Base-by-base conservation (phyloP, 2,113 vertebrate genomes). In the Lontra canadensis region DNA sequence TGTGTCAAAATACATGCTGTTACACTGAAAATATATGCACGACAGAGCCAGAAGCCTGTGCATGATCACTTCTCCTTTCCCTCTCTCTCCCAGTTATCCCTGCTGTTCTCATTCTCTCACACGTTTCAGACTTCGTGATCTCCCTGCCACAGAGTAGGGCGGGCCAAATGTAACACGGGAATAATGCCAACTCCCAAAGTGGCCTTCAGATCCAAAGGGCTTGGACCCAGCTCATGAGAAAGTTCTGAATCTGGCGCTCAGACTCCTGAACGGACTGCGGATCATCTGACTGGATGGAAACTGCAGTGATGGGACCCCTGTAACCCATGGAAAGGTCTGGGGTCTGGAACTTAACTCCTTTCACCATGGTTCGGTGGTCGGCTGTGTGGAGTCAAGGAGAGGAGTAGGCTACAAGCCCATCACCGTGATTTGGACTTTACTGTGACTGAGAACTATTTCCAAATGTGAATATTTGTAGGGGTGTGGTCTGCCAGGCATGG, bases 41-140 rank as follows among this genome's bases (percentile, higher is more conserved):
- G 91, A 92, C 78, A 29, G 92, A 97, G 91, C 91, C 87, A 94
- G 95, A 93, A 96, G 79, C 94, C 81, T 97, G 96, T 95, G 97
- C 95, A 92, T 59, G 96, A 36, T 42, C 89, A 81, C 84, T 17
- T 49, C 42, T 65, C 39, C 8, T 9, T 59, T 47, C 80, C 23
- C 82, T 34, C n/a, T 10, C 57, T 57, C 26, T 31, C 85, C 81
- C 76, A 36, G 47, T 9, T 26, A 39, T 44, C 79, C 36, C 82
- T 59, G 69, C 79, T 92, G 79, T 82, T 23, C 69, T 18, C 79
- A 8, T 20, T 18, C 42, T 59, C 82, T 49, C 90, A 17, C 3
- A 0, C 21, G 15, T 36, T 63, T 25, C 78, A 52, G 23, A 78
- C 74, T 18, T 39, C 25, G 4, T 55, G 25, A 15, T 63, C 76